phyloP scores from a whole-genome alignment of 1,140 invertebrate species.

The Xylocopa sonorina region DNA sequence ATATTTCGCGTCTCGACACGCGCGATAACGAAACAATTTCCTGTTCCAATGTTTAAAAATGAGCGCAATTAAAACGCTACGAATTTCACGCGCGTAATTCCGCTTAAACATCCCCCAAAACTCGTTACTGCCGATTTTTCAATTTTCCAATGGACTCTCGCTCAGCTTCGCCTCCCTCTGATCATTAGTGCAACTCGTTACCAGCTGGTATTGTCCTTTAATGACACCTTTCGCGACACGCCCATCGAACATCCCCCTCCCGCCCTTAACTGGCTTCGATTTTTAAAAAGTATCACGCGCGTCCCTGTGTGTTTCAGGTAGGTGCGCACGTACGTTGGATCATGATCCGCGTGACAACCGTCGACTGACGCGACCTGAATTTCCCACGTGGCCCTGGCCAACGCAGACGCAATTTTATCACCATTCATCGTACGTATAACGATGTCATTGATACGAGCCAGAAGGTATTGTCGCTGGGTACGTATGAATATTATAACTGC shows the following conservation, averaged over 20 bases:
- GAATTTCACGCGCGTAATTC: too few relatives aligned
- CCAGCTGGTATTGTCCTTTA: too few relatives aligned
- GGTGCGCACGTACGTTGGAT: background rate
- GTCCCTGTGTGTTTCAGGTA: conserved; percentile 33
- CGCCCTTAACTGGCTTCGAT: too few relatives aligned
- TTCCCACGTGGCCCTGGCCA: conserved; percentile 37
- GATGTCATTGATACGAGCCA: conserved; percentile 14
- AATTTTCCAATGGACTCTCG: too few relatives aligned
- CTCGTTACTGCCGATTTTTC: background rate
- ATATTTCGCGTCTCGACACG: too few relatives aligned
- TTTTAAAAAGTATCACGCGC: conserved; percentile 36
- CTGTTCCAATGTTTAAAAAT: too few relatives aligned
- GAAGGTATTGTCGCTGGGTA: background rate
- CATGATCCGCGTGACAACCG: conserved; percentile 27
- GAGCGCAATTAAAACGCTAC: too few relatives aligned
- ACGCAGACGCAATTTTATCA: conserved; percentile 29
- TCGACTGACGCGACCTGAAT: conserved; percentile 39
- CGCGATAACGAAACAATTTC: too few relatives aligned
- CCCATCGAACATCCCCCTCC: too few relatives aligned
- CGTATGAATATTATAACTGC: background rate
- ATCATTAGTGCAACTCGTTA: too few relatives aligned
- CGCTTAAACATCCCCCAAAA: too few relatives aligned
- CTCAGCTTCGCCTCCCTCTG: background rate
- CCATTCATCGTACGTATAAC: conserved; percentile 30
- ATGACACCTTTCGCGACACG: background rate